These are phyloP conservation scores for Aphyosemion australe DNA, from an alignment of 2,113 vertebrate genomes.

Conservation along the genomic window DNA sequence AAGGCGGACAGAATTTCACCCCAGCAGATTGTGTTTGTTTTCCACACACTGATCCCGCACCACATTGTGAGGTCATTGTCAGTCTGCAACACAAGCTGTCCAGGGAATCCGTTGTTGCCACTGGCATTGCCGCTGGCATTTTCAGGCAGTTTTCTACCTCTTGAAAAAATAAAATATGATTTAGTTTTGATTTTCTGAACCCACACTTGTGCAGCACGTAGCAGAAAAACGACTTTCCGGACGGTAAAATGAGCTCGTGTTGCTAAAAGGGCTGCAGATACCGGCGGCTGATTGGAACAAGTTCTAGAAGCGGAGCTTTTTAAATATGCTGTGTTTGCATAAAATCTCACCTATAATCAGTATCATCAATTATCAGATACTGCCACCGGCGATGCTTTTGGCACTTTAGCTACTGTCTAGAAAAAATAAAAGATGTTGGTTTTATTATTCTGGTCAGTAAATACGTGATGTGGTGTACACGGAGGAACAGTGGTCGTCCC, in stretches of 20 bases:
- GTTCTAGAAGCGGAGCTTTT: background rate
- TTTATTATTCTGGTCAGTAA: constrained; percentile 9
- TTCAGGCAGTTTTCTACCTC: constrained; percentile 26
- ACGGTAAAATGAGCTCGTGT: constrained; percentile 16
- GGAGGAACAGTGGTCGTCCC: background rate
- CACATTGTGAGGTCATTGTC: constrained; percentile 40
- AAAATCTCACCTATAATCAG: constrained; percentile 31
- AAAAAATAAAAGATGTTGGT: background rate
- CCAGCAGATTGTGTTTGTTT: constrained; percentile 29
- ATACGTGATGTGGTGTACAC: background rate
- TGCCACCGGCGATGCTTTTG: constrained; percentile 25
- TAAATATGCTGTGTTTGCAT: constrained; percentile 6
- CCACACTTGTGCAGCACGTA: constrained; percentile 1
- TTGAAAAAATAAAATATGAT: constrained; percentile 18
- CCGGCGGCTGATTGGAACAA: background rate
- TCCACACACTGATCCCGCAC: constrained; percentile 13
- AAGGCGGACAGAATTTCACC: constrained; percentile 19
- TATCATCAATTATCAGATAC: constrained; percentile 19
- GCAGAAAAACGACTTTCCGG: background rate
- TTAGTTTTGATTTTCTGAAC: constrained; percentile 26
- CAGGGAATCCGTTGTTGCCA: constrained; percentile 41
- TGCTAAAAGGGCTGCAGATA: background rate
- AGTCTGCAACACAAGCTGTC: constrained; percentile 29
- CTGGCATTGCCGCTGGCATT: constrained; percentile 35
- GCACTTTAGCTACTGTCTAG: constrained; percentile 6